A percentile compares a stretch with the other conserved stretches of the same genome.
Conservation (phyloP, 2,113 vertebrate genomes). For the Antennarius striatus region DNA sequence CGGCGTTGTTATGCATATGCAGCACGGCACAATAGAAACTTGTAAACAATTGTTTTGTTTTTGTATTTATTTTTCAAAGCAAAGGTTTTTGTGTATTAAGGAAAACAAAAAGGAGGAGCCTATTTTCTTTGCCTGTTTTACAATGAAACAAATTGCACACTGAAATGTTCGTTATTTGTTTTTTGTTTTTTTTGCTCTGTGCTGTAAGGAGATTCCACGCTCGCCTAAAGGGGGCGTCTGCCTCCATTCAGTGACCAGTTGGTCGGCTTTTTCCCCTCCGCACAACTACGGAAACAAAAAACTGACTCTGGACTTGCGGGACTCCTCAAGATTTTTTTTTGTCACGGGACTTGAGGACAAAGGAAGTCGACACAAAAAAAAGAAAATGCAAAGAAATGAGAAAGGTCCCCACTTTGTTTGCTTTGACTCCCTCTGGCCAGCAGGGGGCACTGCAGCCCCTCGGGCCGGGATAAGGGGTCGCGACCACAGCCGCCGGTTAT, state of each 20-base stretch:
- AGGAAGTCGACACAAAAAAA: slow-evolving; percentile 8
- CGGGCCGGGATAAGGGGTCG: slow-evolving; percentile 25
- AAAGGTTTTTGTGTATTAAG: slow-evolving; percentile 55
- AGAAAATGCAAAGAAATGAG: slow-evolving; percentile 46
- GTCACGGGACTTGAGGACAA: slow-evolving; percentile 1
- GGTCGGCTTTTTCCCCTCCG: slow-evolving; percentile 37
- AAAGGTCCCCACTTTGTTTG: slow-evolving; percentile 45
- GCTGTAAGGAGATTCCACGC: slow-evolving; percentile 60
- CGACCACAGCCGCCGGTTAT: slow-evolving; percentile 64
- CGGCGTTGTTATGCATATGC: slow-evolving; percentile 63
- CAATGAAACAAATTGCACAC: slow-evolving; percentile 66
- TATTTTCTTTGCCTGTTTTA: slow-evolving; percentile 59
- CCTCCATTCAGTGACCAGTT: slow-evolving; percentile 35
- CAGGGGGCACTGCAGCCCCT: slow-evolving; percentile 45
- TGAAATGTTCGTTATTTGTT: slow-evolving; percentile 36
- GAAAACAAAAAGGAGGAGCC: slow-evolving; percentile 9
- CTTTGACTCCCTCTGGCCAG: slow-evolving; percentile 47
- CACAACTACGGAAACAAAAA: slow-evolving; percentile 49
- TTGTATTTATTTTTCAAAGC: slow-evolving; percentile 45
- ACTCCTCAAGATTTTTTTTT: slow-evolving; percentile 15
- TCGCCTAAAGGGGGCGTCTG: slow-evolving; percentile 8
- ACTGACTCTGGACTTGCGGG: slow-evolving; percentile 36
- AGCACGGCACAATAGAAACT: slow-evolving; percentile 73
- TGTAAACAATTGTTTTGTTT: slow-evolving; percentile 59
- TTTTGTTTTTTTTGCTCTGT: slow-evolving; percentile 57